A percentile compares a stretch with the other conserved stretches of the same genome.
phyloP scores from a whole-genome alignment of 2,797 vertebrate genomes.

The Onychomys leucogaster region DNA sequence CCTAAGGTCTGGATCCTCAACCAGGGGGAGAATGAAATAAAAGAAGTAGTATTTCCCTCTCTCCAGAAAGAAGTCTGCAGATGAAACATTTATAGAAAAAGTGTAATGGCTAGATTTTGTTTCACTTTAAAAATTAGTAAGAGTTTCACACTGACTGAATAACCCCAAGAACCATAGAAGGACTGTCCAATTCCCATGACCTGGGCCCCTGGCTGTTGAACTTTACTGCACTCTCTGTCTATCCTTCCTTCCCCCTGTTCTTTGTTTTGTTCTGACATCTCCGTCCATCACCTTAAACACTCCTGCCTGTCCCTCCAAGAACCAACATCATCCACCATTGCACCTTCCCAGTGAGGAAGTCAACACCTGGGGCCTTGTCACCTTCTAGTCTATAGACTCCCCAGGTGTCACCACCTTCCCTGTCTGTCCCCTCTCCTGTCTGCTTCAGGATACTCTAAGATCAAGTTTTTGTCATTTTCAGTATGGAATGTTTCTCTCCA shows the following conservation, averaged over 20 bases:
- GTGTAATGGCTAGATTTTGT: no score
- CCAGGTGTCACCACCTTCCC: neutral
- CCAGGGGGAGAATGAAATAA: no score
- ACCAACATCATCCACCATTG: fast-evolving
- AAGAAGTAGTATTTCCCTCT: neutral
- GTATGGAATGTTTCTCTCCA: neutral
- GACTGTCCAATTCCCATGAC: neutral
- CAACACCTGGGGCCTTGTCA: fast-evolving
- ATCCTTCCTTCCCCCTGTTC: neutral
- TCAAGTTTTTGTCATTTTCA: neutral
- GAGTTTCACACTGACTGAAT: neutral
- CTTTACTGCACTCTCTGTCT: neutral
- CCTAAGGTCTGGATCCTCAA: neutral
- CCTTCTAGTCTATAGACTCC: neutral
- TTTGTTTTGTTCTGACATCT: neutral
- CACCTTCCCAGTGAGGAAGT: neutral
- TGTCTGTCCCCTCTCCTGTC: no score
- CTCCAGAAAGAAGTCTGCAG: neutral
- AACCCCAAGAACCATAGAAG: neutral
- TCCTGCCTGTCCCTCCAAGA: neutral
- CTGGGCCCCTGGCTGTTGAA: neutral
- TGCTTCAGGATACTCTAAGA: neutral
- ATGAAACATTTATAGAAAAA: neutral
- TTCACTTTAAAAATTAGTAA: no score
- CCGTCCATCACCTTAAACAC: neutral